These are phyloP conservation scores for Bombus pyrosoma DNA, from an alignment of 1,140 invertebrate species.

Conservation along the genomic window DNA sequence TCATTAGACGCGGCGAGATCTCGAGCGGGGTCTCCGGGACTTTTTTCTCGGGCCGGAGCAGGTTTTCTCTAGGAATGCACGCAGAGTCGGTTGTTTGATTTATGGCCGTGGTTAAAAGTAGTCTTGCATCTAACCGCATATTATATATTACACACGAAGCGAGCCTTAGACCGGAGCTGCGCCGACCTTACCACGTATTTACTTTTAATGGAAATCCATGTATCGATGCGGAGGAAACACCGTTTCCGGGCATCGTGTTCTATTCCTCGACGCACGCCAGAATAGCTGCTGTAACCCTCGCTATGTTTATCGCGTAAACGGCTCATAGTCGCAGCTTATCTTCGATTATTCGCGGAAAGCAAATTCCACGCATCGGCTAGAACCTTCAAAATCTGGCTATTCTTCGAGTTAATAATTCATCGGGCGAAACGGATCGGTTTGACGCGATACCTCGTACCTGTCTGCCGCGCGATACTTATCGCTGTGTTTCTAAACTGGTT, in stretches of 20 bases:
- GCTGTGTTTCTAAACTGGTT: neutral
- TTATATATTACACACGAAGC: slow-evolving; percentile 66
- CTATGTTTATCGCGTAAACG: neutral
- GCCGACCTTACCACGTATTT: slow-evolving; percentile 12
- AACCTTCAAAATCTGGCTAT: neutral
- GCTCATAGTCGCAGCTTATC: neutral
- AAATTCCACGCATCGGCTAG: neutral
- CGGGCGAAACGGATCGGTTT: neutral
- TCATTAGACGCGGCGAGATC: slow-evolving; percentile 57
- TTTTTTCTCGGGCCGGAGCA: slow-evolving; percentile 65
- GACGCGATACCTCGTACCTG: slow-evolving; percentile 6
- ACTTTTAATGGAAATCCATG: slow-evolving; percentile 27
- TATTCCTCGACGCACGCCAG: neutral
- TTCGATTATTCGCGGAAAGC: neutral
- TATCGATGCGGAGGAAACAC: neutral
- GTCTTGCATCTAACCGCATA: slow-evolving; percentile 66
- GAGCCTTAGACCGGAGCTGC: slow-evolving; percentile 15
- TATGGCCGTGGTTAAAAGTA: slow-evolving; percentile 67
- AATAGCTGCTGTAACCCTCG: too few species aligned
- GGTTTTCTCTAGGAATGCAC: slow-evolving; percentile 75
- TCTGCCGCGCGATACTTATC: slow-evolving; percentile 8
- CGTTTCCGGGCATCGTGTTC: neutral
- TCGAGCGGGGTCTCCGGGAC: slow-evolving; percentile 18
- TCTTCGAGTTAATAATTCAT: neutral
- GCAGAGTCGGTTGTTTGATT: slow-evolving; percentile 68